Evolutionary conservation across 1,140 invertebrate species (phyloP).

Genomic region (Trichonephila clavata): DNA sequence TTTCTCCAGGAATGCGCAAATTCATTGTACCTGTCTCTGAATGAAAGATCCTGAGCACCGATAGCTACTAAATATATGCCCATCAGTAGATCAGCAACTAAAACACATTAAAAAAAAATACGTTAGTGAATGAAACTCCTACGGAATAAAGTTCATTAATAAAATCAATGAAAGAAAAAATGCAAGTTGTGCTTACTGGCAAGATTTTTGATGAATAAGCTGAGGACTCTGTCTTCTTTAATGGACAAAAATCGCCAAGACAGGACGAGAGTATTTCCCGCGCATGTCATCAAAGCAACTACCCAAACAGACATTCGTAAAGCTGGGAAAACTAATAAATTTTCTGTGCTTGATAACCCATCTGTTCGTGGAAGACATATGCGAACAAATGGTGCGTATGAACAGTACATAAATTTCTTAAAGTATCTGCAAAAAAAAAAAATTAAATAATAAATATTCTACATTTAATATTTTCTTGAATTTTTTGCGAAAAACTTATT

Average conservation of each 20-base stretch:
- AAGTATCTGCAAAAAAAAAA: constrained; percentile 84
- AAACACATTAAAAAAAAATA: neutral
- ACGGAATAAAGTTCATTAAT: neutral
- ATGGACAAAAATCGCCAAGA: constrained; percentile 85
- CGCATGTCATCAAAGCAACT: constrained; percentile 86
- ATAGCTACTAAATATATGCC: constrained; percentile 89
- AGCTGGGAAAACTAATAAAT: constrained; percentile 85
- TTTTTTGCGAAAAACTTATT: no score
- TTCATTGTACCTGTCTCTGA: constrained; percentile 85
- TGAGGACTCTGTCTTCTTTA: constrained; percentile 81
- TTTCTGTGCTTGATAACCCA: constrained; percentile 83
- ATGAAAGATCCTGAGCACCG: constrained; percentile 85
- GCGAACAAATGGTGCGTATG: constrained; percentile 84
- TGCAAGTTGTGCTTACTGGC: constrained; percentile 80
- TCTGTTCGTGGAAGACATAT: constrained; percentile 86
- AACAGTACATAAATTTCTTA: constrained; percentile 87
- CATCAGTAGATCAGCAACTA: constrained; percentile 89
- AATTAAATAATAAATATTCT: no score
- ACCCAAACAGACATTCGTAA: constrained; percentile 87
- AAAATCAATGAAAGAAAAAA: neutral
- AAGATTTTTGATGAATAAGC: constrained; percentile 87
- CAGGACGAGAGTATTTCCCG: constrained; percentile 87
- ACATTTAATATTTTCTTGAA: no score
- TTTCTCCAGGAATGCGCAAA: constrained; percentile 86
- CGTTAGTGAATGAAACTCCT: neutral